phyloP scores from a whole-genome alignment of 2,113 vertebrate species.

The Corynorhinus townsendii region DNA sequence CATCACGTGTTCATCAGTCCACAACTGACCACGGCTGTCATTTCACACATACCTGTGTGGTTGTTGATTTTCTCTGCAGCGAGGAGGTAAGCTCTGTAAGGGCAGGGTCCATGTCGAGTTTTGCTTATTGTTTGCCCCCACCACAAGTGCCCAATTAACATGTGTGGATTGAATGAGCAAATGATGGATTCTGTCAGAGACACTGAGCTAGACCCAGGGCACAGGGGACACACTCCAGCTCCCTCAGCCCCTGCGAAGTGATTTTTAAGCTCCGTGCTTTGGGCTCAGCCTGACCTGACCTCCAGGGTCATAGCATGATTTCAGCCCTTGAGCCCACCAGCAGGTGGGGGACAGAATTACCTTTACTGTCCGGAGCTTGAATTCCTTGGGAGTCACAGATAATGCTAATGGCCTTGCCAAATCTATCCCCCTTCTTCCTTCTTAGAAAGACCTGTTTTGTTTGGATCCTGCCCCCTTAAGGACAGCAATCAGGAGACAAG shows the following conservation, averaged over 20 bases:
- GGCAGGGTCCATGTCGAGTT: background rate
- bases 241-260: background rate
- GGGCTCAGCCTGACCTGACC: background rate
- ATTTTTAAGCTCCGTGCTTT: background rate
- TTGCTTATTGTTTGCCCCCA: background rate
- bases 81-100: background rate
- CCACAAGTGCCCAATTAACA: background rate
- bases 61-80: background rate
- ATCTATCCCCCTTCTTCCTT: background rate
- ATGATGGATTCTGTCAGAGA: background rate
- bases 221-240: background rate
- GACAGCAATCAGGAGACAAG: background rate
- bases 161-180: background rate
- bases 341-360: background rate
- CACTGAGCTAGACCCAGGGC: background rate
- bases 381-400: background rate
- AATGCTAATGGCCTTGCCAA: background rate
- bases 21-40: background rate
- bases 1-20: no score
- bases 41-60: background rate
- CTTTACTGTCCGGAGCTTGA: background rate
- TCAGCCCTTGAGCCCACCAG: background rate
- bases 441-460: background rate
- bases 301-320: background rate
- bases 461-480: background rate